Percentiles rank a stretch among this genome's conserved stretches.
These are phyloP conservation scores for Actias luna DNA, from an alignment of 2,888 invertebrate genomes.

Conservation along the genomic window DNA sequence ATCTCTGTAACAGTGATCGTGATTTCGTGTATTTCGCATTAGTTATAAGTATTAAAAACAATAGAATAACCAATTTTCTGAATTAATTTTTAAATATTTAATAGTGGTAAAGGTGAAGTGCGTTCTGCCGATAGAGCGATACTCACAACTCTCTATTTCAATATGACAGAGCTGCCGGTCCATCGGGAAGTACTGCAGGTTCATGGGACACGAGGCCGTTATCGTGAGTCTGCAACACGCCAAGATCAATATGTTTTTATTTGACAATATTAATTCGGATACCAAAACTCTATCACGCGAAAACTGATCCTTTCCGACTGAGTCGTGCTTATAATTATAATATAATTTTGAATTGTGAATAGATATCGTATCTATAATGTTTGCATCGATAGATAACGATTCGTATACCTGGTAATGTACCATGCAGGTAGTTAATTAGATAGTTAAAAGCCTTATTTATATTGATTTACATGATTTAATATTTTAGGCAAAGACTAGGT, in stretches of 20 bases:
- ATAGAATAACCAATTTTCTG: background rate
- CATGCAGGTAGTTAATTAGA: no score
- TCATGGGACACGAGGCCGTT: conserved; percentile 96
- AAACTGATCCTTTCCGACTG: no score
- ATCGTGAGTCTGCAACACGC: conserved; percentile 89
- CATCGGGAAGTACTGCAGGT: conserved; percentile 96
- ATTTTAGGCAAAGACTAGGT: no score
- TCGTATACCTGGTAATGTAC: no score
- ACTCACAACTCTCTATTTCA: conserved; percentile 98
- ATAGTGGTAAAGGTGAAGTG: background rate
- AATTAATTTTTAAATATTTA: background rate
- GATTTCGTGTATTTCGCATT: background rate
- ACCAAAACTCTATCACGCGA: no score
- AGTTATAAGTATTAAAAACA: background rate
- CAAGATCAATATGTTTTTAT: background rate
- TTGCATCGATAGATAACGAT: no score
- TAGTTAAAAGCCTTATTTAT: no score
- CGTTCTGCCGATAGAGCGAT: conserved; percentile 35
- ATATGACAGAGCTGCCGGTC: conserved; percentile 95
- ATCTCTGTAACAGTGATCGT: conserved; percentile 33
- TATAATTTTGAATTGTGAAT: no score
- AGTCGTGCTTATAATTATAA: no score
- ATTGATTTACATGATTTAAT: no score
- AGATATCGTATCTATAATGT: no score
- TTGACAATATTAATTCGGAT: background rate